Conservation (phyloP, 2,113 vertebrate genomes). For the Scytalopus superciliaris region DNA sequence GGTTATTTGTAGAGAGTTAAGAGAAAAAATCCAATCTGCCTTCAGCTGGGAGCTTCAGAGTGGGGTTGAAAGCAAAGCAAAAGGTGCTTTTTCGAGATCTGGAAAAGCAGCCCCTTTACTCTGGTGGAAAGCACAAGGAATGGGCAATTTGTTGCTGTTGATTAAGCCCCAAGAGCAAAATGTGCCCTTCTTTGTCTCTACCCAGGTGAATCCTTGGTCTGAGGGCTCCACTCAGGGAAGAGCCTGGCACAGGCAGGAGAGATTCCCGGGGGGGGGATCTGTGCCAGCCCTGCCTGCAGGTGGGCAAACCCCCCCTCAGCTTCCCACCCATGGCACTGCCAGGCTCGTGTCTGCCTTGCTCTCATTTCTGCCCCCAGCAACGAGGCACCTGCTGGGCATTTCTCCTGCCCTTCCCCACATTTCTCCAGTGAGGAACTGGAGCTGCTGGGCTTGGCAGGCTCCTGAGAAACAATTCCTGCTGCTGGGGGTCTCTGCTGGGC, state of each 20-base stretch:
- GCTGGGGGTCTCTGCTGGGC: background rate
- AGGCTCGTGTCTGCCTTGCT: background rate
- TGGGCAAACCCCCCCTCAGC: background rate
- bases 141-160: background rate
- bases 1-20: background rate
- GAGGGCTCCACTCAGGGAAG: background rate
- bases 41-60: background rate
- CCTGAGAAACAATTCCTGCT: background rate
- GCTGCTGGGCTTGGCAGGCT: background rate
- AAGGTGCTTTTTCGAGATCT: background rate
- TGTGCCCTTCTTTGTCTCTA: background rate
- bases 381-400: background rate
- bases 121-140: background rate
- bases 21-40: background rate
- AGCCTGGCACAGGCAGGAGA: background rate
- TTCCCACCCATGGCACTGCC: rapidly evolving
- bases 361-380: background rate
- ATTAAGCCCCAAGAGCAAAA: background rate
- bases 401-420: background rate
- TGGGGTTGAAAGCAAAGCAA: background rate
- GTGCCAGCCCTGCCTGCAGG: background rate
- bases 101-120: background rate
- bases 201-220: background rate
- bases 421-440: background rate
- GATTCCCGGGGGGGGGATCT: background rate